A percentile compares a stretch with the other conserved stretches of the same genome.
Conservation (phyloP, 2,113 vertebrate genomes). For the Centropus unirufus region DNA sequence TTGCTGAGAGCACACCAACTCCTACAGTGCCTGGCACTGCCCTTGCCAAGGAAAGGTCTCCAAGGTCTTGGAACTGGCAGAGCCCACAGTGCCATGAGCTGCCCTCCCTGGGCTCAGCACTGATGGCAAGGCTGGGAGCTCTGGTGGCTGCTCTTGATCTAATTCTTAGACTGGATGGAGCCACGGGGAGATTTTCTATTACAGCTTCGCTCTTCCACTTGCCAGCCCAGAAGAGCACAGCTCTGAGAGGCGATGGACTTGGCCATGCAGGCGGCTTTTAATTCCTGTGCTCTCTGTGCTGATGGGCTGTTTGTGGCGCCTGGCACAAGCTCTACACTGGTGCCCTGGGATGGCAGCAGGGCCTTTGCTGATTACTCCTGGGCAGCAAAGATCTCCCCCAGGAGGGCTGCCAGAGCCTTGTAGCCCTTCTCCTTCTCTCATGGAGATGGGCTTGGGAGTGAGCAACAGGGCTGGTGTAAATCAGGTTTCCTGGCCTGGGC, state of each 20-base stretch:
- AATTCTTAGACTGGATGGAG: background rate
- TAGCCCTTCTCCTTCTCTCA: background rate
- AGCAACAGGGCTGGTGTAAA: background rate
- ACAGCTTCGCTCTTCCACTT: background rate
- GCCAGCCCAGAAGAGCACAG: background rate
- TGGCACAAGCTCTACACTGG: background rate
- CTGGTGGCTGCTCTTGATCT: background rate
- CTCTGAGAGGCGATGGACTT: background rate
- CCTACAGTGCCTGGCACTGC: accelerated
- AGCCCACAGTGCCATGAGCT: background rate
- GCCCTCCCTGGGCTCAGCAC: background rate
- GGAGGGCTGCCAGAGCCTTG: background rate
- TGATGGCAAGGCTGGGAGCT: accelerated
- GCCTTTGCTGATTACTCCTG: background rate
- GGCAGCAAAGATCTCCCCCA: too few species aligned
- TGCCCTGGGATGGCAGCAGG: background rate
- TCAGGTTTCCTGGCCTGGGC: accelerated
- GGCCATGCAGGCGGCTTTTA: background rate
- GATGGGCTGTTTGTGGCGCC: background rate
- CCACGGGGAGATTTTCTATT: background rate
- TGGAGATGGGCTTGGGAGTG: background rate
- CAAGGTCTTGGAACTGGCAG: background rate
- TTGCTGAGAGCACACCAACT: accelerated
- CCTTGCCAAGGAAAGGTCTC: background rate
- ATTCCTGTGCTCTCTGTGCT: background rate